phyloP scores from a whole-genome alignment of 2,888 invertebrate species.

The Nephrotoma flavescens region DNA sequence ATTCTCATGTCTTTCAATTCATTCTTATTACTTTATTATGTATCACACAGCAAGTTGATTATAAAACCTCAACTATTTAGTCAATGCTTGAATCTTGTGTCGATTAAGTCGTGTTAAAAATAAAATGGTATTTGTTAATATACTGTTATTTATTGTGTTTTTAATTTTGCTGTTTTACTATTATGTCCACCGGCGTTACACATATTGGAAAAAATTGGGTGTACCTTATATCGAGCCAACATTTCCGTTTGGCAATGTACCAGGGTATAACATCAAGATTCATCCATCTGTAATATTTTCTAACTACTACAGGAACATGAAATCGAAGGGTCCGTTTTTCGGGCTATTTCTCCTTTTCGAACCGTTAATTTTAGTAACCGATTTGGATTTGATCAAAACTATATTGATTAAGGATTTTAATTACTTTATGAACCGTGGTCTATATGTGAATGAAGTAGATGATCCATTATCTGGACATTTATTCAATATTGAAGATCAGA shows the following conservation, averaged over 20 bases:
- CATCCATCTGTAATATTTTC: conserved; percentile 2
- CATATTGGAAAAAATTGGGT: conserved; percentile 11
- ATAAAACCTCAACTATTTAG: neutral
- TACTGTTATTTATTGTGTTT: neutral
- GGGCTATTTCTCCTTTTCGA: conserved; percentile 47
- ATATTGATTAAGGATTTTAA: conserved; percentile 46
- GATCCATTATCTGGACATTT: conserved; percentile 46
- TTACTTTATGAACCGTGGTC: conserved; percentile 49
- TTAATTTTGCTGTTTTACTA: neutral
- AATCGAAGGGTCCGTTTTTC: conserved; percentile 25
- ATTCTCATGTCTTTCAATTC: neutral
- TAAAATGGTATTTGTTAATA: neutral
- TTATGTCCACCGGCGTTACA: conserved; percentile 2
- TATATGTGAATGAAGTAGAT: conserved; percentile 41
- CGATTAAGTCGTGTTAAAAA: neutral
- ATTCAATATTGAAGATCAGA: conserved; percentile 39
- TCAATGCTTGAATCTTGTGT: neutral
- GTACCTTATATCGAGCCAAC: conserved; percentile 10
- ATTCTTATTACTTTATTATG: no score
- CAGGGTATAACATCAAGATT: neutral
- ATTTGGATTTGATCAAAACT: conserved; percentile 43
- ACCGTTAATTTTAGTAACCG: conserved; percentile 43
- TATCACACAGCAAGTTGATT: no score
- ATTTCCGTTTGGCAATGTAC: conserved; percentile 12
- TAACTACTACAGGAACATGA: conserved; percentile 18